phyloP scores from a whole-genome alignment of 23 tunicate species.

The Clavelina lepadiformis region DNA sequence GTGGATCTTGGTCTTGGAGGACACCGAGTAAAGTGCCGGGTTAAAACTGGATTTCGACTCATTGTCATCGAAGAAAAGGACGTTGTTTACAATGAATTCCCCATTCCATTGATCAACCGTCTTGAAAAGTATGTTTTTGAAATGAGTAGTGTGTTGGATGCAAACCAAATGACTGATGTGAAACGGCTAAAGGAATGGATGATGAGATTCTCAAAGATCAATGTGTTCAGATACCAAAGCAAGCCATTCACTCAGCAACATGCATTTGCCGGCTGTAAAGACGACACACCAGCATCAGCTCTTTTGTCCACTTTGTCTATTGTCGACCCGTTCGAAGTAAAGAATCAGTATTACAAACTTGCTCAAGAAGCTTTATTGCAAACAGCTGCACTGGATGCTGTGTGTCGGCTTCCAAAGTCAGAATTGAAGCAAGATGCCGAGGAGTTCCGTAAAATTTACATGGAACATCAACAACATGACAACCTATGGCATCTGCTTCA shows the following conservation, averaged over 20 bases:
- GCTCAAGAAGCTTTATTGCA: conserved; percentile 28
- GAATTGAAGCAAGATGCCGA: conserved; percentile 23
- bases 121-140: conserved; percentile 51
- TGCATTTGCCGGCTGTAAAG: conserved; percentile 50
- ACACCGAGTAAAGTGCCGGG: conserved; percentile 44
- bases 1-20: conserved; percentile 63
- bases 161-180: not conserved
- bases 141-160: conserved; percentile 18
- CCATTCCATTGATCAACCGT: conserved; percentile 52
- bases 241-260: conserved; percentile 8
- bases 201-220: not conserved
- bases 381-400: conserved; percentile 50
- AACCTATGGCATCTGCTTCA: conserved; percentile 9
- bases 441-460: conserved; percentile 13
- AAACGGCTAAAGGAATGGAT: conserved; percentile 31
- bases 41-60: conserved; percentile 26
- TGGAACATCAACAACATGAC: conserved; percentile 41
- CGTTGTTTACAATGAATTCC: conserved; percentile 37
- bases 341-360: not conserved
- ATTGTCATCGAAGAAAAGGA: conserved; percentile 52
- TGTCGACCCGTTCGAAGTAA: not conserved
- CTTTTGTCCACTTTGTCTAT: conserved; percentile 16
- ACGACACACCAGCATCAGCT: conserved; percentile 56
- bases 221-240: not conserved
- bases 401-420: conserved; percentile 44